Evolutionary conservation across 2,113 vertebrate genomes (phyloP).

Genomic region (Peromyscus maniculatus): DNA sequence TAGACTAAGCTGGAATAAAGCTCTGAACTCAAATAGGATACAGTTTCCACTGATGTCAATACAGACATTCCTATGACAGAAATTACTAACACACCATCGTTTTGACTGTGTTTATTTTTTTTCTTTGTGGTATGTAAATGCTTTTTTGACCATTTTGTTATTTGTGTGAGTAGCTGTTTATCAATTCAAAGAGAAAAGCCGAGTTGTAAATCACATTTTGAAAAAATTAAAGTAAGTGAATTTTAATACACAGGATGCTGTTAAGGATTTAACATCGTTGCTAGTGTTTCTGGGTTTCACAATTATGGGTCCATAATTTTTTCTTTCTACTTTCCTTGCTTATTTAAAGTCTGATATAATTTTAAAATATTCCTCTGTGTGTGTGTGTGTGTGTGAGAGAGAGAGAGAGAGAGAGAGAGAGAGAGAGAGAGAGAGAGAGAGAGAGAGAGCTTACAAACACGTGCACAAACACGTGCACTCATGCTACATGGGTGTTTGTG

Average conservation of each 20-base stretch:
- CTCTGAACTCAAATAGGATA: background rate
- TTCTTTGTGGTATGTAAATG: conserved; percentile 11
- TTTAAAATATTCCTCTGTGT: background rate
- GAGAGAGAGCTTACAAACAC: background rate
- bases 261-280: conserved; percentile 59
- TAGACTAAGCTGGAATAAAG: background rate
- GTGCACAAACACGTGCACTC: background rate
- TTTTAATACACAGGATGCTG: conserved; percentile 27
- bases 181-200: conserved; percentile 66
- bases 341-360: conserved; percentile 45
- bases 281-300: conserved; percentile 44
- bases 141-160: conserved; percentile 29
- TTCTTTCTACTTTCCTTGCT: background rate
- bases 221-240: conserved; percentile 67
- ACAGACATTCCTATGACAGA: background rate
- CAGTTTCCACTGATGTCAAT: background rate
- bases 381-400: background rate
- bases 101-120: background rate
- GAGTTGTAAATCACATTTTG: conserved; percentile 63
- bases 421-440: too few relatives aligned
- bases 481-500: too few relatives aligned
- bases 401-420: too few relatives aligned
- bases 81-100: background rate
- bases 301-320: background rate
- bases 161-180: conserved; percentile 41